These are phyloP conservation scores for Nezara viridula DNA, from an alignment of 2,888 invertebrate genomes.

Conservation along the genomic window DNA sequence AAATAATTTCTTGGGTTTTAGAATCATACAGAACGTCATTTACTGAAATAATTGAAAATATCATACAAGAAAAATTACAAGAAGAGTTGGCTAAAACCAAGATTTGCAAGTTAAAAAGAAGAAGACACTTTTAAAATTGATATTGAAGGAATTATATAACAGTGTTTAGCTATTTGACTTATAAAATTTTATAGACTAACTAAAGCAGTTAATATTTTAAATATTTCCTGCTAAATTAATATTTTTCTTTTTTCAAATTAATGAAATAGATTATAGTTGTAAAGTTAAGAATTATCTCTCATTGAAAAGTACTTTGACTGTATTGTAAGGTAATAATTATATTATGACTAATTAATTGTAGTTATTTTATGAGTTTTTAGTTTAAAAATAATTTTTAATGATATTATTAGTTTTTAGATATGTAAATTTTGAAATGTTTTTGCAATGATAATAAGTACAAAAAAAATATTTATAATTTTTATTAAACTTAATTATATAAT, in stretches of 20 bases:
- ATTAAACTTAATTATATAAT: background rate
- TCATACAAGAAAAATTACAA: slow-evolving; percentile 56
- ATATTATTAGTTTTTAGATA: background rate
- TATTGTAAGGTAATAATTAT: background rate
- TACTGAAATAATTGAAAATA: slow-evolving; percentile 57
- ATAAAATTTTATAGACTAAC: background rate
- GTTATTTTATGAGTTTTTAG: background rate
- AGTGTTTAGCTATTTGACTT: background rate
- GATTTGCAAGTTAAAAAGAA: slow-evolving; percentile 50
- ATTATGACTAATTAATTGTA: background rate
- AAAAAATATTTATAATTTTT: background rate
- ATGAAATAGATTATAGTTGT: background rate
- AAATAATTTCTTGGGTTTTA: slow-evolving; percentile 60
- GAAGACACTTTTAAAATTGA: background rate
- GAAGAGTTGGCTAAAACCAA: slow-evolving; percentile 59
- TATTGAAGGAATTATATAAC: background rate
- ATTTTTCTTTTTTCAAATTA: background rate
- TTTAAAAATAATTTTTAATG: background rate
- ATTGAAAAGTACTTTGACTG: background rate
- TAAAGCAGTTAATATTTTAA: background rate
- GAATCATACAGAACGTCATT: slow-evolving; percentile 61
- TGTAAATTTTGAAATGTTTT: background rate
- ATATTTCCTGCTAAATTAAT: background rate
- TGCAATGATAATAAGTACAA: background rate
- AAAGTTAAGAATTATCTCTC: background rate